Evolutionary conservation across 2,797 vertebrate genomes (phyloP).

Genomic region (Hapalemur alaotrensis): DNA sequence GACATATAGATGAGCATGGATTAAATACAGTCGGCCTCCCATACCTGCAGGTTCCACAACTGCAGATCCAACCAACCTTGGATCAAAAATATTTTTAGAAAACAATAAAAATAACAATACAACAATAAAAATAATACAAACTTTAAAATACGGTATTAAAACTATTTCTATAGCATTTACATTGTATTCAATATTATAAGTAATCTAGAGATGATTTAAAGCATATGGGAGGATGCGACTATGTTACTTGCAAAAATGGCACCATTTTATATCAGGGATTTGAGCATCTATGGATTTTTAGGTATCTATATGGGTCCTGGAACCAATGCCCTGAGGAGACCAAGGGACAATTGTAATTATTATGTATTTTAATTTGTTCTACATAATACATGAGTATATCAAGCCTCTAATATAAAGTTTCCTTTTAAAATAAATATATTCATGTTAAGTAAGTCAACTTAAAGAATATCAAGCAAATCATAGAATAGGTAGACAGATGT

Average conservation of each 20-base stretch:
- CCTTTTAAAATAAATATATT: neutral
- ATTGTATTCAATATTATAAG: neutral
- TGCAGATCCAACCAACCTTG: neutral
- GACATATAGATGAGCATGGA: neutral
- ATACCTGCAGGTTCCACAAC: neutral
- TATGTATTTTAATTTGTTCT: neutral
- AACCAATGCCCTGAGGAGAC: neutral
- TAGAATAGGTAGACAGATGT: neutral
- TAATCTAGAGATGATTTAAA: neutral
- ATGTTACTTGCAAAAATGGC: neutral
- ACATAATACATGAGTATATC: neutral
- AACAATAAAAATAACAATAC: neutral
- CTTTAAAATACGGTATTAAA: neutral
- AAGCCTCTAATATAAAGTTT: neutral
- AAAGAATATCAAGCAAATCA: neutral
- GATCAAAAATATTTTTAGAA: neutral
- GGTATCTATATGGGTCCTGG: neutral
- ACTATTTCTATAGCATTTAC: neutral
- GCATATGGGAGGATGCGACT: neutral
- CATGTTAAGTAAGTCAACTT: neutral
- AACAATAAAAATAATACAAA: neutral
- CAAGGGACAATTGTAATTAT: neutral
- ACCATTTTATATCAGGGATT: neutral
- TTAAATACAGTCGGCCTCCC: neutral
- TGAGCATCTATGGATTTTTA: neutral